Conservation (phyloP, 2,888 invertebrate genomes). For the Drosophila mercatorum region DNA sequence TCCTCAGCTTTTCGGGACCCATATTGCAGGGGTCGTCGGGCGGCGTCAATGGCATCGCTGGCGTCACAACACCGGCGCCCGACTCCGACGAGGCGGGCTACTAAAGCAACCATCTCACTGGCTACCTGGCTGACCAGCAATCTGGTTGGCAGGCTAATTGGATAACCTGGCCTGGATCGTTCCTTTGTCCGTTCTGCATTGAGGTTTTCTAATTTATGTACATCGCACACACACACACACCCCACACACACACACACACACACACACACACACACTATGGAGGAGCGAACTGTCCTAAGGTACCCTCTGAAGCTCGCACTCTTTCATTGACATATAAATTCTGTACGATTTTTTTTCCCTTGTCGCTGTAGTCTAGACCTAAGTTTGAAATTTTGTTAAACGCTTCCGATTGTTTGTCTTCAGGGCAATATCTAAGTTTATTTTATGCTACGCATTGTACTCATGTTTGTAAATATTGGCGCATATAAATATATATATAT, state of each 20-base stretch:
- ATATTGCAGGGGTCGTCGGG: slow-evolving; percentile 84
- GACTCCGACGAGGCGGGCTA: slow-evolving; percentile 84
- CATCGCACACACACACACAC: slow-evolving; percentile 14
- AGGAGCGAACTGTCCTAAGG: slow-evolving; percentile 20
- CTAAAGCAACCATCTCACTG: slow-evolving; percentile 51
- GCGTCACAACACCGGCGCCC: slow-evolving; percentile 79
- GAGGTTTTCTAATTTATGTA: slow-evolving; percentile 50
- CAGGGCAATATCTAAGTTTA: slow-evolving; percentile 58
- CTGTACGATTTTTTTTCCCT: slow-evolving; percentile 32
- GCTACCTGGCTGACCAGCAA: slow-evolving; percentile 8
- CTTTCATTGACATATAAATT: slow-evolving; percentile 36
- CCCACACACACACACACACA: background rate
- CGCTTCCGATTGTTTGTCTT: slow-evolving; percentile 45
- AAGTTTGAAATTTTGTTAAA: slow-evolving; percentile 41
- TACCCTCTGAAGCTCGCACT: slow-evolving; percentile 42
- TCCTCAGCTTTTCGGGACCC: slow-evolving; percentile 84
- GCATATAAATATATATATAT: slow-evolving; percentile 39
- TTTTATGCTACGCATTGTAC: slow-evolving; percentile 46
- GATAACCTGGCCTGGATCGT: slow-evolving; percentile 16
- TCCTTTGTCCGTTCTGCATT: slow-evolving; percentile 27
- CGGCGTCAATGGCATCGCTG: slow-evolving; percentile 68
- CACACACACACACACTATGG: slow-evolving; percentile 14
- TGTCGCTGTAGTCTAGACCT: slow-evolving; percentile 50
- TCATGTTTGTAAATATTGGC: slow-evolving; percentile 78
- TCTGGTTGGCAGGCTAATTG: slow-evolving; percentile 10